Evolutionary conservation across 2,888 invertebrate genomes (phyloP), one percentile per base, ranked within the genome.

Genomic region (Leptopterna dolabrata): DNA sequence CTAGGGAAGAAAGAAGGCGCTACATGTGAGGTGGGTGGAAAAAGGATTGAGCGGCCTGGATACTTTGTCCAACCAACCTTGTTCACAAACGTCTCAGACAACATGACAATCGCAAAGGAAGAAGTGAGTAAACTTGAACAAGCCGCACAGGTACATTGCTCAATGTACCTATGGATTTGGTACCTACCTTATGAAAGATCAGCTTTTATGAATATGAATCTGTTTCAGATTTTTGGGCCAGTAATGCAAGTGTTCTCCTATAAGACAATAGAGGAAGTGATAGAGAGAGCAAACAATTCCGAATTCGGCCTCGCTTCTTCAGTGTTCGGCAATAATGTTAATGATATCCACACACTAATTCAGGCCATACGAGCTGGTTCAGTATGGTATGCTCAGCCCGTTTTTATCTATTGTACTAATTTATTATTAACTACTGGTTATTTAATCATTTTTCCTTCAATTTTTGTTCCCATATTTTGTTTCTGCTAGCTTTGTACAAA

Each of bases 181-280:
- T n/a, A n/a, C n/a, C n/a, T n/a, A n/a, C n/a, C n/a, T n/a, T n/a
- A n/a, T n/a, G n/a, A n/a, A n/a, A n/a, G n/a, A n/a, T n/a, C n/a
- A n/a, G n/a, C n/a, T n/a, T n/a, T n/a, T n/a, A n/a, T n/a, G n/a
- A n/a, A n/a, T n/a, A n/a, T n/a, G n/a, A 41, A 6, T 27, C 13
- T 45, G 29, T 51, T 45, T 27, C 90, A 96, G 96, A 97, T 98
- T 90, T 97, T 98, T 91, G 97, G 97, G 0, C 97, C 97, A 0
- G 97, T 97, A 0, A 97, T 97, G 92, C 95, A 94, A 86, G 96
- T 97, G 90, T 92, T 97, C 55, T 96, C 96, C 92, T 97, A 97
- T 90, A 94, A 95, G 63, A 94, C 94, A 0, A 91, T 96, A 76
- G 95, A 95, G 0, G 97, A 98, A 92, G 96, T 95, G 0, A 94